A percentile compares a stretch with the other conserved stretches of the same genome.
phyloP scores from a whole-genome alignment of 1,140 invertebrate genomes.

The Acarapis woodi region DNA sequence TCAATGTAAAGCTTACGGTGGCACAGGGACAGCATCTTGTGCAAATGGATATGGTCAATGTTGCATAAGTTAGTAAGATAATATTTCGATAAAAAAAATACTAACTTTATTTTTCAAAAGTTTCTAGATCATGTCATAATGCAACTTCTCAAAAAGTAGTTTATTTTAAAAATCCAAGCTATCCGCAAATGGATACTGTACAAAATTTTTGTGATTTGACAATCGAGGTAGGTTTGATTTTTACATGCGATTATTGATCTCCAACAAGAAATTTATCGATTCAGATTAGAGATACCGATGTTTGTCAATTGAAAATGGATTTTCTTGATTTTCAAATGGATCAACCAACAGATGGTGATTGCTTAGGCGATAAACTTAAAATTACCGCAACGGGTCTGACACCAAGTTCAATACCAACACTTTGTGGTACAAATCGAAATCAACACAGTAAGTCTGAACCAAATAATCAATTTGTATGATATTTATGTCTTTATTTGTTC shows the following conservation, averaged over 20 bases:
- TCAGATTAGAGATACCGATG: constrained; percentile 24
- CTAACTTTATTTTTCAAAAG: not conserved
- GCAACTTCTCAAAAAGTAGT: constrained; percentile 10
- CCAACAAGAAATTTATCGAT: no score
- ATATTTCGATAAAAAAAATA: not conserved
- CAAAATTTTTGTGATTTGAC: constrained; percentile 25
- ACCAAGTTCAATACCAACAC: constrained; percentile 27
- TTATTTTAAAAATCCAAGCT: constrained; percentile 11
- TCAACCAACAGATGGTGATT: constrained; percentile 31
- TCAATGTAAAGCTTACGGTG: constrained; percentile 14
- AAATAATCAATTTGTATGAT: not conserved
- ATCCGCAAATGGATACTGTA: constrained; percentile 11
- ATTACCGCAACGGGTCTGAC: constrained; percentile 19
- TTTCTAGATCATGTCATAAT: constrained; percentile 10
- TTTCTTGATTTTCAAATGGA: constrained; percentile 23
- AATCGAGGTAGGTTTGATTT: no score
- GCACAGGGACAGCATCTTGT: constrained; percentile 12
- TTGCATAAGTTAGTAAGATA: constrained; percentile 13
- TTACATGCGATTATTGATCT: no score
- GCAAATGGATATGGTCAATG: constrained; percentile 15
- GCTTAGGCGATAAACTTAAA: constrained; percentile 32
- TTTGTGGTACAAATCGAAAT: constrained; percentile 46
- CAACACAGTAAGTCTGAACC: constrained; percentile 35
- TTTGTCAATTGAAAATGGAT: constrained; percentile 34
- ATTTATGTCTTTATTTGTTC: not conserved